These are phyloP conservation scores for Pomatorhinus ruficollis DNA, from an alignment of 2,113 vertebrate genomes.

Conservation along the genomic window DNA sequence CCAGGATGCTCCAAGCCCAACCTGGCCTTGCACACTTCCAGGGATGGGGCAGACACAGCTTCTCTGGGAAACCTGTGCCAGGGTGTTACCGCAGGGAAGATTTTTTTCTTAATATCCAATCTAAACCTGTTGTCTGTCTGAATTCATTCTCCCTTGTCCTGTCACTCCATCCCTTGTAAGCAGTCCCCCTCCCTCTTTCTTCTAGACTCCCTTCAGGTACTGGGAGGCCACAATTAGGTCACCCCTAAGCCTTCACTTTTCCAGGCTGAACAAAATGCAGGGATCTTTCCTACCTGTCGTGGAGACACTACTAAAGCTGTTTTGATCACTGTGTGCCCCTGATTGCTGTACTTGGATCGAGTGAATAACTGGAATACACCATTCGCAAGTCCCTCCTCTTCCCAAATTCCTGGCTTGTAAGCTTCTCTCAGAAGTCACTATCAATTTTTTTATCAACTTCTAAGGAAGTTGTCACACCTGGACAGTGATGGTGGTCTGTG, in stretches of 20 bases:
- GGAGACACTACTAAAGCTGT: background rate
- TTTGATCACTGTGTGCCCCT: background rate
- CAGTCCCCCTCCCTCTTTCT: background rate
- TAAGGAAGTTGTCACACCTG: background rate
- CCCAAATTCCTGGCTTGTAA: background rate
- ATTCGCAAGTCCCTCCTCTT: background rate
- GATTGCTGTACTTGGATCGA: accelerated
- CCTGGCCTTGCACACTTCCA: background rate
- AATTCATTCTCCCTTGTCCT: background rate
- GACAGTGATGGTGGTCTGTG: no score
- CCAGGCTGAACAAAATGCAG: background rate
- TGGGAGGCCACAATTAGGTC: background rate
- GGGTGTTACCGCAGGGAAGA: background rate
- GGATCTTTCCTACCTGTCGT: background rate
- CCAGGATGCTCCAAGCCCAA: background rate
- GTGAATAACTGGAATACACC: background rate
- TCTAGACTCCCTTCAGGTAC: background rate
- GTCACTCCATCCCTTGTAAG: background rate
- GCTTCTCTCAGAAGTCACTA: background rate
- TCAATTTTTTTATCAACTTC: background rate
- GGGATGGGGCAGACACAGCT: background rate
- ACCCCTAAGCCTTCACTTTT: background rate
- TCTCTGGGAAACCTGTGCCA: background rate
- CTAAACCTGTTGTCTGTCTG: background rate
- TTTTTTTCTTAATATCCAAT: background rate